A percentile compares a stretch with the other conserved stretches of the same genome.
Evolutionary conservation across 1,140 invertebrate genomes (phyloP).

Genomic region (Ooceraea biroi): DNA sequence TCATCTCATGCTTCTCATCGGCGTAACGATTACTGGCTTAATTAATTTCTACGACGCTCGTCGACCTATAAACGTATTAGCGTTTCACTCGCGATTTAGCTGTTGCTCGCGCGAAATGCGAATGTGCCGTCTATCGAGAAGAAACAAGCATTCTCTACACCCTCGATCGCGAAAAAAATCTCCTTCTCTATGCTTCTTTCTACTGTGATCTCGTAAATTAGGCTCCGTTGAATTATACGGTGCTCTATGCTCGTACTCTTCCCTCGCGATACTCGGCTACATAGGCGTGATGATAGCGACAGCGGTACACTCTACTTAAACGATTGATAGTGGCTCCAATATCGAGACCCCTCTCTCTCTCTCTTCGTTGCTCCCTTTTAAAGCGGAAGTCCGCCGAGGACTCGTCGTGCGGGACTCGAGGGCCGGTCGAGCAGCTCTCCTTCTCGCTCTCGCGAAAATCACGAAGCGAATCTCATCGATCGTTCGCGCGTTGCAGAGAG

Average conservation of each 20-base stretch:
- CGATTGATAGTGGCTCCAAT: conserved; percentile 1
- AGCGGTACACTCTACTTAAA: conserved; percentile 17
- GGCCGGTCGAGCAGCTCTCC: not conserved
- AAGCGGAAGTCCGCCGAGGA: not conserved
- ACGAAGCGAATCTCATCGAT: not conserved
- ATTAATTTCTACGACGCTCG: conserved; percentile 56
- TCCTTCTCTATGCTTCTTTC: not conserved
- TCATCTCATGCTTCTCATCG: conserved; percentile 16
- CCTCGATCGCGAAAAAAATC: conserved; percentile 1
- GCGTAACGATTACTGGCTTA: conserved; percentile 64
- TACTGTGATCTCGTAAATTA: conserved; percentile 22
- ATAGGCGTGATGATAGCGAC: conserved; percentile 21
- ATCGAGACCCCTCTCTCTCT: not conserved
- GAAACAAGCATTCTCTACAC: conserved; percentile 25
- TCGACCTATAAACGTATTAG: conserved; percentile 23
- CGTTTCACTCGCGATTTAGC: not conserved
- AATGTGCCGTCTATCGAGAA: conserved; percentile 31
- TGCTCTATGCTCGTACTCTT: not conserved
- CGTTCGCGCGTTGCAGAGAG: not conserved
- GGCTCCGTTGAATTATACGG: conserved; percentile 27
- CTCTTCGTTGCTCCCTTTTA: not conserved
- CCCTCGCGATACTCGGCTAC: conserved; percentile 8
- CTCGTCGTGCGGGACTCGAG: not conserved
- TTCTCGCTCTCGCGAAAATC: not conserved
- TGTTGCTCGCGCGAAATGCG: not conserved